These are phyloP conservation scores for Heteractis magnifica DNA, from an alignment of 92 coral and sea anemone species.

Conservation along the genomic window DNA sequence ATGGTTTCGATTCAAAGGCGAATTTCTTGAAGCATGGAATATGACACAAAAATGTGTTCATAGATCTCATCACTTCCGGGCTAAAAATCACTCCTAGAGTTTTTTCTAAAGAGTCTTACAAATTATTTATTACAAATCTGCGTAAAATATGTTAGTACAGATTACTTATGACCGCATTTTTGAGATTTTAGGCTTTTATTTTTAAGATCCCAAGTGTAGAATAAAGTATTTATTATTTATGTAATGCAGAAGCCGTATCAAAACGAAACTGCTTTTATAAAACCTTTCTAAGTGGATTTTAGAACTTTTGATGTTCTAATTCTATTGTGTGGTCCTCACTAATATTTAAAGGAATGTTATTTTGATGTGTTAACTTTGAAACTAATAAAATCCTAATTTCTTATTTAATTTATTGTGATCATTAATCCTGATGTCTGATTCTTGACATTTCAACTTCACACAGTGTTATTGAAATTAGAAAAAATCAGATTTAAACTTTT, in stretches of 20 bases:
- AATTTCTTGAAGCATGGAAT: slow-evolving; percentile 3
- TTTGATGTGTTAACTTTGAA: not conserved
- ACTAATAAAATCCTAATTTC: not conserved
- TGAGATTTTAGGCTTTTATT: not conserved
- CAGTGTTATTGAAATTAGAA: no score
- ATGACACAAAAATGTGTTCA: not conserved
- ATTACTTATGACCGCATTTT: not conserved
- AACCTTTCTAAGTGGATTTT: no score
- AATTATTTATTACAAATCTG: not conserved
- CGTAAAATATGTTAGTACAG: not conserved
- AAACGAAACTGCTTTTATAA: no score
- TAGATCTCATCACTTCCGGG: not conserved
- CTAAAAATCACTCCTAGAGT: not conserved
- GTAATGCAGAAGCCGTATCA: no score
- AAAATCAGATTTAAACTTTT: no score
- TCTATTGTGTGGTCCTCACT: no score
- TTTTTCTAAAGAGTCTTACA: not conserved
- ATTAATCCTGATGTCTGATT: not conserved
- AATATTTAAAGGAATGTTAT: not conserved
- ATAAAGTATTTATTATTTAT: no score
- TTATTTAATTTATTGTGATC: not conserved
- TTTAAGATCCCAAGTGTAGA: not conserved
- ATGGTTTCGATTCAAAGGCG: not conserved
- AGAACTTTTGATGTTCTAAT: no score
- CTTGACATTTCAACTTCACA: no score